phyloP scores from a whole-genome alignment of 2,888 invertebrate species.

The Syrphus vitripennis region DNA sequence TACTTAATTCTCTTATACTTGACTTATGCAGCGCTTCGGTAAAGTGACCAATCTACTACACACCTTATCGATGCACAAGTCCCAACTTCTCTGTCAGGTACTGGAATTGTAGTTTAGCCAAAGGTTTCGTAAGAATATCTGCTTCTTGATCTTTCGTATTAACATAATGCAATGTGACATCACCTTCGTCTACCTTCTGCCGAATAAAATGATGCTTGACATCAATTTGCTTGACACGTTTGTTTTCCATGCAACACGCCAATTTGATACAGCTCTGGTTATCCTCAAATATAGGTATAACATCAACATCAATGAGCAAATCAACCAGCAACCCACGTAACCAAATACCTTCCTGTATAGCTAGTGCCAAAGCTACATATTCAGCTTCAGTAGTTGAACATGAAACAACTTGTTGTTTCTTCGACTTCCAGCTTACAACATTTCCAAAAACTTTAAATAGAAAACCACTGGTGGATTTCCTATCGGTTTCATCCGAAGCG shows the following conservation, averaged over 20 bases:
- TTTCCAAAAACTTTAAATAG: conserved; percentile 46
- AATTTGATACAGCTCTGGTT: no score
- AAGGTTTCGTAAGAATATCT: neutral
- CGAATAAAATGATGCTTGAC: conserved; percentile 28
- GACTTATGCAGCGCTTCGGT: no score
- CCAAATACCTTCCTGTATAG: conserved; percentile 21
- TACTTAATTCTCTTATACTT: no score
- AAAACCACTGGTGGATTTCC: neutral
- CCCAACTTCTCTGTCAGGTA: no score
- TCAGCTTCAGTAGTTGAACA: conserved; percentile 2
- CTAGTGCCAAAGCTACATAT: neutral
- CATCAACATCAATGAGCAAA: conserved; percentile 2
- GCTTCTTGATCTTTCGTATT: no score
- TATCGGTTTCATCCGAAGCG: neutral
- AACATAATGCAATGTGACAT: neutral
- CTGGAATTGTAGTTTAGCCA: neutral
- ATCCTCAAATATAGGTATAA: conserved; percentile 11
- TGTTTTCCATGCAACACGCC: no score
- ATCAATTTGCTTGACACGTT: conserved; percentile 39
- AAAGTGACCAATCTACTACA: no score
- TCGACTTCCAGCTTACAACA: conserved; percentile 19
- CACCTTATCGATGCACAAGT: no score
- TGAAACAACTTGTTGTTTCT: conserved; percentile 23
- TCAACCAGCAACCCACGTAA: conserved; percentile 3
- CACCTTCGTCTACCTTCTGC: conserved; percentile 14